Evolutionary conservation across 1,140 invertebrate genomes (phyloP).

Genomic region (Diprion similis): DNA sequence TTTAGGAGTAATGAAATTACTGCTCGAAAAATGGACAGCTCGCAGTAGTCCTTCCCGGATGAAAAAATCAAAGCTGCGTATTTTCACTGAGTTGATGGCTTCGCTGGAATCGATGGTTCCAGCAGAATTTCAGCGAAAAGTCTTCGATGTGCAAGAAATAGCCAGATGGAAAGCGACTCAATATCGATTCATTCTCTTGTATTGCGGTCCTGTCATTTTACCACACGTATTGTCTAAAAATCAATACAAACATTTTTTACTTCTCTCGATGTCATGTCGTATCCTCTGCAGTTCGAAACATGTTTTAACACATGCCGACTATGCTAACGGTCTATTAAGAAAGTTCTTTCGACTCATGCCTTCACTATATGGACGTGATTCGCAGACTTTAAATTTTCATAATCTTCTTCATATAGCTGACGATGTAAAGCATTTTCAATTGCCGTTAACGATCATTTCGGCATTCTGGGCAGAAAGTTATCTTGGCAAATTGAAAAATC

Average conservation of each 20-base stretch:
- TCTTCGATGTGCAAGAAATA: slow-evolving; percentile 19
- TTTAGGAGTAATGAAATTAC: slow-evolving; percentile 21
- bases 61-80: neutral
- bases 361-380: slow-evolving; percentile 13
- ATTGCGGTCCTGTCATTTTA: too few relatives aligned
- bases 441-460: slow-evolving; percentile 19
- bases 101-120: slow-evolving; percentile 16
- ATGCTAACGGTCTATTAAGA: slow-evolving; percentile 17
- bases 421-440: slow-evolving; percentile 16
- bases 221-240: slow-evolving; percentile 21
- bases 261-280: slow-evolving; percentile 22
- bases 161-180: slow-evolving; percentile 27
- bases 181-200: slow-evolving; percentile 15
- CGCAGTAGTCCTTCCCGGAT: slow-evolving; percentile 7
- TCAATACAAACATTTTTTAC: slow-evolving; percentile 22
- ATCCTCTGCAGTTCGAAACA: slow-evolving; percentile 21
- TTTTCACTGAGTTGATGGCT: slow-evolving; percentile 1
- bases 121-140: slow-evolving; percentile 27
- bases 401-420: slow-evolving; percentile 24
- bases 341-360: slow-evolving; percentile 14
- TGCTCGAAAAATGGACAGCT: slow-evolving; percentile 21
- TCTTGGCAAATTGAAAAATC: too few relatives aligned
- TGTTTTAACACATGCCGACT: slow-evolving; percentile 4
- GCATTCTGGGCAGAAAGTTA: slow-evolving; percentile 23
- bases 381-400: slow-evolving; percentile 20